These are phyloP conservation scores for Seriola rivoliana DNA, from an alignment of 2,113 vertebrate species.

Conservation along the genomic window DNA sequence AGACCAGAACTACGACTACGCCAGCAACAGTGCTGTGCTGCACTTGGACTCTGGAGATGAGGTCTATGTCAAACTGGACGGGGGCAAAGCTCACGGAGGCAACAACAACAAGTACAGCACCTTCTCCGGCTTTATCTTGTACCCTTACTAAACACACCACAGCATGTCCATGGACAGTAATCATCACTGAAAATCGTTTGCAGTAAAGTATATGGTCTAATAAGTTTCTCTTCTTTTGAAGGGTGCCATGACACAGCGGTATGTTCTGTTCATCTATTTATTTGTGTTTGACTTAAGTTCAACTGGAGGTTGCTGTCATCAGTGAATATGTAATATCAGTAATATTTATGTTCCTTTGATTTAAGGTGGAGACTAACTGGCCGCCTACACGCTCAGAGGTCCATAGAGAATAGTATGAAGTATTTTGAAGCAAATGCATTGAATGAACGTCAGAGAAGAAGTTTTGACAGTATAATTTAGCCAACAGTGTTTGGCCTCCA, in stretches of 20 bases:
- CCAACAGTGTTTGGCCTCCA: background rate
- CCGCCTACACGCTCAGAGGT: background rate
- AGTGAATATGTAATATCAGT: conserved; percentile 2
- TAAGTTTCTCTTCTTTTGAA: conserved; percentile 45
- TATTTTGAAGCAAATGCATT: background rate
- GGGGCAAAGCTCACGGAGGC: conserved; percentile 94
- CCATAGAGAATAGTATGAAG: background rate
- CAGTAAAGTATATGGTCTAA: conserved; percentile 16
- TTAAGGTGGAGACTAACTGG: background rate
- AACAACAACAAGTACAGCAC: conserved; percentile 99
- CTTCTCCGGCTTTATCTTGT: conserved; percentile 96
- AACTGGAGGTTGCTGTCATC: conserved; percentile 12
- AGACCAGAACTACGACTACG: conserved; percentile 96
- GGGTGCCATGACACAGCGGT: conserved; percentile 12
- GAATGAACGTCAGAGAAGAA: background rate
- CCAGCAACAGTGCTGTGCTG: conserved; percentile 95
- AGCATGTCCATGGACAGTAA: conserved; percentile 32
- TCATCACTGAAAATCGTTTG: conserved; percentile 16
- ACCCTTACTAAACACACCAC: conserved; percentile 87
- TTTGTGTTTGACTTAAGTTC: conserved; percentile 27
- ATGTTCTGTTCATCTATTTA: conserved; percentile 44
- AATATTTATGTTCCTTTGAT: conserved; percentile 8
- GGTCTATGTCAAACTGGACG: conserved; percentile 95
- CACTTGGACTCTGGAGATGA: conserved; percentile 95
- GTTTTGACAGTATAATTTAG: background rate